These are phyloP conservation scores for Galerucella pusilla DNA, from an alignment of 2,888 invertebrate species.

Conservation along the genomic window DNA sequence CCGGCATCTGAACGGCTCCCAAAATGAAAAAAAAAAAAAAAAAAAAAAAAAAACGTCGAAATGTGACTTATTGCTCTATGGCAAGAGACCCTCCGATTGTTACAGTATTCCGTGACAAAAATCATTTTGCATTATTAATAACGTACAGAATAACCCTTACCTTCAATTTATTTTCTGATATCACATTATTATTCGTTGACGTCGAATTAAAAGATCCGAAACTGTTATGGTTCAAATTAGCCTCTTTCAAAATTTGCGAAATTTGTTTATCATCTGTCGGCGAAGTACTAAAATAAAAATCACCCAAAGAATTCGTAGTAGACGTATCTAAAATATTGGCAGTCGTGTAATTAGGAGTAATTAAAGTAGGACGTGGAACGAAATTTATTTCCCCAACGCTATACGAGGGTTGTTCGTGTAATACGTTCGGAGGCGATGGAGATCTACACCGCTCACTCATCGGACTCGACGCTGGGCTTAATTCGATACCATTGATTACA, in stretches of 20 bases:
- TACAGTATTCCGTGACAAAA: too few species aligned
- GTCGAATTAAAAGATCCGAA: constrained; percentile 16
- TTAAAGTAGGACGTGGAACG: constrained; percentile 42
- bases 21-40: too few species aligned
- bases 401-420: constrained; percentile 57
- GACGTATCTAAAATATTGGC: constrained; percentile 42
- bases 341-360: constrained; percentile 45
- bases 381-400: constrained; percentile 54
- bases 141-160: not conserved
- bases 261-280: constrained; percentile 58
- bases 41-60: too few species aligned
- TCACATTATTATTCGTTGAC: not conserved
- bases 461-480: constrained; percentile 50
- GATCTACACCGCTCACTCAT: constrained; percentile 59
- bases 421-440: constrained; percentile 60
- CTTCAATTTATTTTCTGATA: constrained; percentile 16
- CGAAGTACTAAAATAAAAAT: constrained; percentile 51
- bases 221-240: constrained; percentile 51
- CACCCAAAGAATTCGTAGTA: constrained; percentile 48
- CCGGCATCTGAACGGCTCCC: too few species aligned
- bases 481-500: constrained; percentile 60
- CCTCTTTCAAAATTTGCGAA: constrained; percentile 62
- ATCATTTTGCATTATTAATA: too few species aligned
- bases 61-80: too few species aligned
- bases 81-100: too few species aligned